A percentile compares a stretch with the other conserved stretches of the same genome.
phyloP scores from a whole-genome alignment of 2,113 vertebrate genomes.

The Amazona guildingii region DNA sequence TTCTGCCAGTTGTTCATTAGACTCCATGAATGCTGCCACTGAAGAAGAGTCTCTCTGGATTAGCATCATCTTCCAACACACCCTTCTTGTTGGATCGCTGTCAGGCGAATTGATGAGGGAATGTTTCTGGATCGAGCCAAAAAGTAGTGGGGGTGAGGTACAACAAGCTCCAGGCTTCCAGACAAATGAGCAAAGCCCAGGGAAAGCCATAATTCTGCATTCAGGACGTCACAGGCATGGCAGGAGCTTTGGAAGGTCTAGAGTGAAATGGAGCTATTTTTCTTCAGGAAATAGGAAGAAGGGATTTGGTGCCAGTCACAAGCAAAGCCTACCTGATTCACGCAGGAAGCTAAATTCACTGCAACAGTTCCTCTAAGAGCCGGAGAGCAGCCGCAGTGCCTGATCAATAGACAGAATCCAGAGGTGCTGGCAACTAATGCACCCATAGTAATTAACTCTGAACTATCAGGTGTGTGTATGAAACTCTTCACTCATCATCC shows the following conservation, averaged over 20 bases:
- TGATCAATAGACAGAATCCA: slow-evolving; percentile 65
- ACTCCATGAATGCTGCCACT: not conserved
- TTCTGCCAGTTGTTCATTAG: slow-evolving; percentile 54
- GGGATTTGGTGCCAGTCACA: slow-evolving; percentile 57
- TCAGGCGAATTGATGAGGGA: slow-evolving; percentile 36
- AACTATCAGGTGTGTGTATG: slow-evolving; percentile 68
- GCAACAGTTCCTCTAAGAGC: slow-evolving; percentile 61
- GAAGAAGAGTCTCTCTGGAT: slow-evolving; percentile 32
- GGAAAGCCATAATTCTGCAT: slow-evolving; percentile 48
- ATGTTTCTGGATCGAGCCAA: not conserved
- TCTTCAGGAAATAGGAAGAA: slow-evolving; percentile 52
- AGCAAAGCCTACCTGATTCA: slow-evolving; percentile 63
- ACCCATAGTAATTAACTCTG: slow-evolving; percentile 71
- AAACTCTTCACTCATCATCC: slow-evolving; percentile 56
- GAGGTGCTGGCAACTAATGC: slow-evolving; percentile 56
- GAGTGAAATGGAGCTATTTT: slow-evolving; percentile 51
- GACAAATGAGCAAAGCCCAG: slow-evolving; percentile 44
- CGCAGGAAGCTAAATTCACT: slow-evolving; percentile 69
- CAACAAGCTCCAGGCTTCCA: slow-evolving; percentile 17
- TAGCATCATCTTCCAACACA: slow-evolving; percentile 34
- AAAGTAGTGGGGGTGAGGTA: not conserved
- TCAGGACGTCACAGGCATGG: slow-evolving; percentile 40
- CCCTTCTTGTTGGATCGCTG: slow-evolving; percentile 8
- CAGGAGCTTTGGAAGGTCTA: slow-evolving; percentile 54
- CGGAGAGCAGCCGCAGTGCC: slow-evolving; percentile 23